These are phyloP conservation scores for Agrochola lota DNA, from an alignment of 2,888 invertebrate species.

Conservation along the genomic window DNA sequence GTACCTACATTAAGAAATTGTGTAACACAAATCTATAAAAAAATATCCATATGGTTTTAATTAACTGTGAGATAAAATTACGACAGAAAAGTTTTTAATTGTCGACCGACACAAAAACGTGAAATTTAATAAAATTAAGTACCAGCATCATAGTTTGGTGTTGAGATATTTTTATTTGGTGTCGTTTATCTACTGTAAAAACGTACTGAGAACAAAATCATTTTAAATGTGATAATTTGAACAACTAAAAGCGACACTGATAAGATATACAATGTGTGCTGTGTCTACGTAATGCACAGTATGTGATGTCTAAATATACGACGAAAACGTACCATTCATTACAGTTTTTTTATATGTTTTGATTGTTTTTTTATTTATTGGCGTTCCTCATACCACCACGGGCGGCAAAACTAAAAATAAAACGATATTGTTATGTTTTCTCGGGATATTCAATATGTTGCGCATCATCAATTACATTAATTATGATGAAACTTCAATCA, in stretches of 20 bases:
- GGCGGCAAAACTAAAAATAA: slow-evolving; percentile 89
- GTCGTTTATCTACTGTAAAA: slow-evolving; percentile 47
- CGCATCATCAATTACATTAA: slow-evolving; percentile 19
- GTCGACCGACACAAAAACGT: background rate
- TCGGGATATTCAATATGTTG: slow-evolving; percentile 32
- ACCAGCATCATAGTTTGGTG: slow-evolving; percentile 16
- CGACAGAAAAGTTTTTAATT: background rate
- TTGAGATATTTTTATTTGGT: slow-evolving; percentile 35
- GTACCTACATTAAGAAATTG: background rate
- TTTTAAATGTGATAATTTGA: slow-evolving; percentile 61
- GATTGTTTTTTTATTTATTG: slow-evolving; percentile 71
- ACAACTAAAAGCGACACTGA: slow-evolving; percentile 70
- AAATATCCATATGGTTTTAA: slow-evolving; percentile 6
- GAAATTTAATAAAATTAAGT: background rate
- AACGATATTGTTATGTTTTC: slow-evolving; percentile 70
- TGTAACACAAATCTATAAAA: slow-evolving; percentile 11
- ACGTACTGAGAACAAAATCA: slow-evolving; percentile 64
- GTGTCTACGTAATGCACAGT: slow-evolving; percentile 72
- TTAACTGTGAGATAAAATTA: slow-evolving; percentile 16
- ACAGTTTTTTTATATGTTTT: slow-evolving; percentile 69
- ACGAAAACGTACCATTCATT: slow-evolving; percentile 78
- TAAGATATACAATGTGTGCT: slow-evolving; percentile 66
- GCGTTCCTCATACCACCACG: slow-evolving; percentile 84
- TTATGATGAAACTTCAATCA: slow-evolving; percentile 1
- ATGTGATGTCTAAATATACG: slow-evolving; percentile 73